Evolutionary conservation across 37 sponge, comb jelly and placozoan genomes (phyloP), one percentile per base, ranked within the genome.

Genomic region (Ianthella basta): DNA sequence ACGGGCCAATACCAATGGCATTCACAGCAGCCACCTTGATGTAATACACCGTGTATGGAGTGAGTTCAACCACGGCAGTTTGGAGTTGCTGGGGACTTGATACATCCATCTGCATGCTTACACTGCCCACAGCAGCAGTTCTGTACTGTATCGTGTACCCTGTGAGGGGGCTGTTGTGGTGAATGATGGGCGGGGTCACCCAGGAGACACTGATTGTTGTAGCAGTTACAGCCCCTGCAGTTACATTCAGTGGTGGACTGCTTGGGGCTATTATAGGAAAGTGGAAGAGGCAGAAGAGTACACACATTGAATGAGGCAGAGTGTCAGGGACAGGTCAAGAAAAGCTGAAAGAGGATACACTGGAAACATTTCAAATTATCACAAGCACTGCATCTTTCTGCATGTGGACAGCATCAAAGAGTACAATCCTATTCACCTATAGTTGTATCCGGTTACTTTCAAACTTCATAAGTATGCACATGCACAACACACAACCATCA

Each of bases 201-300:
- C 78, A 75, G 20, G 21, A 25, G 13, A 75, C 54, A 75, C 1
- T 39, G 25, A 75, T 44, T 19, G 78, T 18, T 36, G n/a, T 40
- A n/a, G 44, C 41, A 75, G 0, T 18, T 19, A 53, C 15, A 16
- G 78, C 39, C 39, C 8, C 54, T 3, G 25, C 54, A 40, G 54
- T 44, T 14, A 75, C 78, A 75, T 41, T 41, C 23, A 41, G 54
- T 41, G 78, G 78, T 36, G 78, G 53, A 75, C n/a, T 24, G 50
- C 23, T 36, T 24, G 78, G 78, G 6, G 10, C 70, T 69, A 35
- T 35, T 19, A 56, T 15, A 56, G n/a, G 50, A 44, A 8, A 44
- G 6, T 10, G 50, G 50, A 44, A 44, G 50, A 44, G 50, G 8
- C 50, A 44, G 50, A 8, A 3, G 8, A 44, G 8, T 44, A 8